Percentiles rank a stretch among this genome's conserved stretches.
phyloP scores from a whole-genome alignment of 2,888 invertebrate species.

The Limnephilus rhombicus region DNA sequence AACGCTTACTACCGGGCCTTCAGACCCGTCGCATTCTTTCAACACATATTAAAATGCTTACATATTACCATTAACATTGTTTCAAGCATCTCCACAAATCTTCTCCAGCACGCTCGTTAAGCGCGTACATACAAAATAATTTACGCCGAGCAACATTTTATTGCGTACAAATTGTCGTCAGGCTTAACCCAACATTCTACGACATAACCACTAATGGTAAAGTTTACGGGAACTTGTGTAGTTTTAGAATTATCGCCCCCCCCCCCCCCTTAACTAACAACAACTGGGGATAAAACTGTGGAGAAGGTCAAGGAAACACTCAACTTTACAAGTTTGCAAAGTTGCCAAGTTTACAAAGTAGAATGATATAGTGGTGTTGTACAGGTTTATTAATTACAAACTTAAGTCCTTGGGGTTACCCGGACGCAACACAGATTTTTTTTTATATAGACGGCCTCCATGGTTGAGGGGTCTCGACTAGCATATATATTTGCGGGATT shows the following conservation, averaged over 20 bases:
- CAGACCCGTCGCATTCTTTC: too few relatives aligned
- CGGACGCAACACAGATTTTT: too few relatives aligned
- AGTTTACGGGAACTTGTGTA: conserved; percentile 1
- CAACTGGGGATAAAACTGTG: background rate
- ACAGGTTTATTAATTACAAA: background rate
- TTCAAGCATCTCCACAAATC: background rate
- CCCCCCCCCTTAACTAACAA: background rate
- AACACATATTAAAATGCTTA: background rate
- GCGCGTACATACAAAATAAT: background rate
- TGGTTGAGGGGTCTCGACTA: too few relatives aligned
- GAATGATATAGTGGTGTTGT: background rate
- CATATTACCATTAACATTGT: background rate
- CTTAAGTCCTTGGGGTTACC: background rate
- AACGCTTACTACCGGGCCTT: too few relatives aligned
- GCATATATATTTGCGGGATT: too few relatives aligned
- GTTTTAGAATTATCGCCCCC: background rate
- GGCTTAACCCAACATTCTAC: background rate
- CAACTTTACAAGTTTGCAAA: background rate
- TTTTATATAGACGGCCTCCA: too few relatives aligned
- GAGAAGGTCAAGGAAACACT: background rate
- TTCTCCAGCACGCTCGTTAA: background rate
- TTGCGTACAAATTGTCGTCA: background rate
- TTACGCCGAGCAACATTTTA: background rate
- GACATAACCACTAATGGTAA: conserved; percentile 1
- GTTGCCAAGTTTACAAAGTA: background rate